Base-by-base conservation (phyloP, 2,888 invertebrate genomes). In the Lasius platythorax region DNA sequence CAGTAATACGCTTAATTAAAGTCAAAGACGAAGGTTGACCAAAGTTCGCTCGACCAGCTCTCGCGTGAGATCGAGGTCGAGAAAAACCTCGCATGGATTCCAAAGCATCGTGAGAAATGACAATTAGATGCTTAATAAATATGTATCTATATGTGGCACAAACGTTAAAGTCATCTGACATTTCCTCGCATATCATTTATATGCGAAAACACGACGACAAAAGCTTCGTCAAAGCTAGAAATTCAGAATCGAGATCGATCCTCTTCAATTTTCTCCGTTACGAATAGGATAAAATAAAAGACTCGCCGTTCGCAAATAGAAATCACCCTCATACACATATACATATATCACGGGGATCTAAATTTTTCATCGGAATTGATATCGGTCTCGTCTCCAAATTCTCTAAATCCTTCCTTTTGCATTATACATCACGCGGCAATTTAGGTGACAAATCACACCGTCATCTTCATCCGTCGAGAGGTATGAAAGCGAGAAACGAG, bases 1-100 rank as follows among this genome's bases (percentile, higher is more conserved):
- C 83, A 85, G 75, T 86, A 87, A 86, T 85, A 85, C 78, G 67
- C 88, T 88, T 85, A 85, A 88, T 88, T 88, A 88, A 83, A 85
- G 78, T 72, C 64, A 70, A 50, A 83, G 86, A 86, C 73, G 83
- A 79, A 85, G 87, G 79, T 84, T 84, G 84, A 84, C 81, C 86
- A 76, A 64, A 67, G 84, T 86, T 84, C 86, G 72, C 37, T 50
- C 33, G 50, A 61, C 61, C 33, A 40, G 53, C 28, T 67, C 15
- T 23, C 56, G 73, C 56, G 64, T 68, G 43, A 84, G 73, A 85
- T 58, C 70, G 63, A 79, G 66, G 58, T 61, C n/a, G 33, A 75
- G 33, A 75, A 58, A 61, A 75, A 30, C 3, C 12, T 67, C 3
- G 9, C 50, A 56, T 43, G 28, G 40, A 40, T 67, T 30, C n/a